These are phyloP conservation scores for Dromaius novaehollandiae DNA, from an alignment of 2,113 vertebrate genomes.

Conservation along the genomic window DNA sequence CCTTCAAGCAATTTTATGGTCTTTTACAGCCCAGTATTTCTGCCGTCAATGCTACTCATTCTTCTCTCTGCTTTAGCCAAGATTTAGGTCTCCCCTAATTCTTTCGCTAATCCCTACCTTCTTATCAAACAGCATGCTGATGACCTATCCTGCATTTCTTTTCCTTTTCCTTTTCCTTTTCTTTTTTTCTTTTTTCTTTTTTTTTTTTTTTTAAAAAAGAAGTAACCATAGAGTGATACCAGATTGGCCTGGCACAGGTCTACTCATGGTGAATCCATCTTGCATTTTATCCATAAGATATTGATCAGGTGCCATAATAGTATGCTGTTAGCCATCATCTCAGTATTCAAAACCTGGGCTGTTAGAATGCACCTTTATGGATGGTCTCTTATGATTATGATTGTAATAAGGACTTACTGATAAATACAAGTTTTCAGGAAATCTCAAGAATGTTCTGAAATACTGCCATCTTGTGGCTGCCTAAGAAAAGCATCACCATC, in stretches of 20 bases:
- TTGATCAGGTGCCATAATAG: background rate
- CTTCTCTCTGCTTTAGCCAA: background rate
- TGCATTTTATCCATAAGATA: background rate
- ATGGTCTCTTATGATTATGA: background rate
- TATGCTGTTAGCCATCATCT: background rate
- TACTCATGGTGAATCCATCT: background rate
- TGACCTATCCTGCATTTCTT: background rate
- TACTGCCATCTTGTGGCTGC: slow-evolving; percentile 45
- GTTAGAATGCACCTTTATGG: background rate
- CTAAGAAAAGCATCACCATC: background rate
- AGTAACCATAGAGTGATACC: background rate
- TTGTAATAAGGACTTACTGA: background rate
- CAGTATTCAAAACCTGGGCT: background rate
- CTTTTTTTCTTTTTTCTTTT: too few species aligned
- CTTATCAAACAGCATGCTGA: background rate
- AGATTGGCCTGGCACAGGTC: background rate
- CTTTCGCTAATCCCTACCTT: background rate
- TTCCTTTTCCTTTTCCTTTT: too few species aligned
- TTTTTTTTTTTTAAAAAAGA: background rate
- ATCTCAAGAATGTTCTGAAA: slow-evolving; percentile 7
- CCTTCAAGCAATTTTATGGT: accelerated
- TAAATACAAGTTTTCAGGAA: background rate
- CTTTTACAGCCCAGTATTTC: background rate
- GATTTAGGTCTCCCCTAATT: background rate
- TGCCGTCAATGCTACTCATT: background rate